Base-by-base conservation (phyloP, 1,140 invertebrate species). In the Caenorhabditis latens region DNA sequence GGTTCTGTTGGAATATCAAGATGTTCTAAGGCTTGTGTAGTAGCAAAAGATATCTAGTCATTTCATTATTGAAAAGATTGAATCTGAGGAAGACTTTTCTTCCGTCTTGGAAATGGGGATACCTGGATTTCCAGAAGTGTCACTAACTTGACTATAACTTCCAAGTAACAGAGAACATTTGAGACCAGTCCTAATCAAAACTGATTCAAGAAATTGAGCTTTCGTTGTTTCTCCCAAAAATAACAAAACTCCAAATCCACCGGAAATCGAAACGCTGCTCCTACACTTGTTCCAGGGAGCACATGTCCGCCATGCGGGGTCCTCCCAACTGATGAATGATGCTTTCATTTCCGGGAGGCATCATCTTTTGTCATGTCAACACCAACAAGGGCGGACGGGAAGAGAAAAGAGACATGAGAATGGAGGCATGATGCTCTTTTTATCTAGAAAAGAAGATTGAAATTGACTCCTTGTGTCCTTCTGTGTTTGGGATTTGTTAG, bases 331-430 rank as follows among this genome's bases (percentile, higher is more conserved):
- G 46, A 79, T 79, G 71, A 79, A 79, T 50, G 43, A 79, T 79
- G 71, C 46, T 79, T 79, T 79, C 46, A 79, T 79, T 79, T 79
- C 46, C 71, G 71, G 71, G 21, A n/a, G 71, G 46, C 71, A 79
- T 79, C 71, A 79, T 79, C 71, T 50, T 50, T 79, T 79, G 71
- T 79, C 71, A 79, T 79, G 71, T 79, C 65, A 71, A 71, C 65
- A 79, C 71, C 71, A 79, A 71, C 65, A 71, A 46, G 55, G 14
- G n/a, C 14, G 55, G 55, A 58, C 55, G n/a, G n/a, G 21, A 24
- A 32, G 32, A n/a, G 21, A 58, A 82, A 9, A n/a, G 53, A 50
- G 63, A 14, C 24, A 43, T n/a, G 24, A 71, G 24, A 71, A 14
- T 24, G 42, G 46, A 79, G 40, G 42, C 16, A 48, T 71, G 65